phyloP scores from a whole-genome alignment of 2,113 vertebrate species.

The Orycteropus afer region DNA sequence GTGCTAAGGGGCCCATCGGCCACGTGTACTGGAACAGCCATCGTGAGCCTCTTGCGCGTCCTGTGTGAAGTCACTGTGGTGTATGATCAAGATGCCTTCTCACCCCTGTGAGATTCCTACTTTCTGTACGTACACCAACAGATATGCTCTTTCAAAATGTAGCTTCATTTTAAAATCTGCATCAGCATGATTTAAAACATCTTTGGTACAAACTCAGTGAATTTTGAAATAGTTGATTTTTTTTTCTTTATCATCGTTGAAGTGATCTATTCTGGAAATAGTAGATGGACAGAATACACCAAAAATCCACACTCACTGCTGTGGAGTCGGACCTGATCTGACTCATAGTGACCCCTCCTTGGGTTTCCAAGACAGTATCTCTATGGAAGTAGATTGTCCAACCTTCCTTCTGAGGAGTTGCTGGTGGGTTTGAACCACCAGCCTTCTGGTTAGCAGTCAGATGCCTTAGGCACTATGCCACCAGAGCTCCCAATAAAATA shows the following conservation, averaged over 20 bases:
- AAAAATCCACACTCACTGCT: no score
- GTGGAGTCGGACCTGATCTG: no score
- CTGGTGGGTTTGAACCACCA: no score
- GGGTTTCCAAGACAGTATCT: no score
- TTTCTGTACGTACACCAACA: background rate
- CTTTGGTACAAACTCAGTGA: background rate
- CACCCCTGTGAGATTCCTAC: background rate
- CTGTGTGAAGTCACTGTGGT: background rate
- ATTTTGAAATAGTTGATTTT: background rate
- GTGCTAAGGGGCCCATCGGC: background rate
- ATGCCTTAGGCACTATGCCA: no score
- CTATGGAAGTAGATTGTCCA: no score
- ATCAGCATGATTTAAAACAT: background rate
- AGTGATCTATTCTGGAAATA: background rate
- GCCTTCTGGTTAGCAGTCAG: no score
- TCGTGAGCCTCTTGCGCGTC: fast-evolving
- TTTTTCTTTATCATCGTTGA: background rate
- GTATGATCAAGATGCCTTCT: background rate
- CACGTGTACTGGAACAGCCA: background rate
- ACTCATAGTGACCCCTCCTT: no score
- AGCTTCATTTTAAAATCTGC: background rate
- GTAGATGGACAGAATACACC: background rate
- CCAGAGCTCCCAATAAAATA: no score
- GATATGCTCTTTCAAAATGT: background rate
- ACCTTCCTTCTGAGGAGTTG: no score